A percentile compares a stretch with the other conserved stretches of the same genome.
Evolutionary conservation across 2,797 vertebrate species (phyloP).

Genomic region (Hippopotamyrus pictus): DNA sequence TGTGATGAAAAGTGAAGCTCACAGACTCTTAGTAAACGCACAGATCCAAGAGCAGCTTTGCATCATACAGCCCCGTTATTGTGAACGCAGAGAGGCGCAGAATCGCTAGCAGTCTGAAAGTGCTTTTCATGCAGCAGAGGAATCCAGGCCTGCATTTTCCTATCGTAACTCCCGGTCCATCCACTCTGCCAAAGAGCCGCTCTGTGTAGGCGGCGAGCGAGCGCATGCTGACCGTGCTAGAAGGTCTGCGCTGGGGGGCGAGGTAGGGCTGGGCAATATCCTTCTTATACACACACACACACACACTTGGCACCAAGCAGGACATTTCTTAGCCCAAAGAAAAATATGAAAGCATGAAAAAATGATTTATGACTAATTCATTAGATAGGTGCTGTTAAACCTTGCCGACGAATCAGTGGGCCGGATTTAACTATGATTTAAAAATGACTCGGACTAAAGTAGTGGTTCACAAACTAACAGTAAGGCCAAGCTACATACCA

Average conservation of each 20-base stretch:
- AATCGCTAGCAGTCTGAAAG: background rate
- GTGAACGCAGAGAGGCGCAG: background rate
- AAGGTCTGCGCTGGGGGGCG: background rate
- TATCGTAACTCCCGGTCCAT: background rate
- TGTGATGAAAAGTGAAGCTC: background rate
- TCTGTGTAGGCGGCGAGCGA: background rate
- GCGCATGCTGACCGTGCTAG: background rate
- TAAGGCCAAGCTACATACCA: background rate
- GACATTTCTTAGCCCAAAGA: background rate
- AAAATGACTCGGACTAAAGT: background rate
- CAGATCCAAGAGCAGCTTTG: background rate
- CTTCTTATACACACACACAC: background rate
- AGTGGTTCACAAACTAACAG: background rate
- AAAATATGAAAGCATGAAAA: background rate
- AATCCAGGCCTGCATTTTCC: background rate
- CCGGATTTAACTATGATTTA: background rate
- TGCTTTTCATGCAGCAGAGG: background rate
- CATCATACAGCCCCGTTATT: background rate
- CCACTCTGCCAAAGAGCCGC: background rate
- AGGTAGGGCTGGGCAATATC: background rate
- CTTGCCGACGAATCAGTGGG: background rate
- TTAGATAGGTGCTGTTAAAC: background rate
- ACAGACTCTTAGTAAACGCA: background rate
- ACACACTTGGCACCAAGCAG: background rate
- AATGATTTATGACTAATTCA: background rate